Evolutionary conservation across 2,797 vertebrate genomes (phyloP).

Genomic region (Pseudochaenichthys georgianus): DNA sequence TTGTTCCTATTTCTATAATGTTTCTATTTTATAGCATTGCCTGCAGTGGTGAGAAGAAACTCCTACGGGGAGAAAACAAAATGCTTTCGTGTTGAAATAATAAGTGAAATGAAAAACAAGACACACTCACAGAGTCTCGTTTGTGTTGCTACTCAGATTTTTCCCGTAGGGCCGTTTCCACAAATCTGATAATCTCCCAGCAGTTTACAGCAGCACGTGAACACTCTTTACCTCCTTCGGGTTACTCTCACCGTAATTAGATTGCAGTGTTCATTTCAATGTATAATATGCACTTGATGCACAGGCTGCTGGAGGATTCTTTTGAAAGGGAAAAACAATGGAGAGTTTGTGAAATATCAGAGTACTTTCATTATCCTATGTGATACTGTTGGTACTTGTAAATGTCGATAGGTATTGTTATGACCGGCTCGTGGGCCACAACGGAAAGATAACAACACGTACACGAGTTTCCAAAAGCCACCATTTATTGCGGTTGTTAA

Average conservation of each 20-base stretch:
- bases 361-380: too few species aligned
- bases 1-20: neutral
- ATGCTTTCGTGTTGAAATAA: neutral
- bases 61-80: neutral
- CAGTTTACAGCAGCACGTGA: conserved; percentile 19
- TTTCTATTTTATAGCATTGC: neutral
- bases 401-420: too few species aligned
- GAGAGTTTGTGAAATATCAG: too few species aligned
- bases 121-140: neutral
- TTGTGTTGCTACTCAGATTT: neutral
- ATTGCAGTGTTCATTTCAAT: conserved; percentile 7
- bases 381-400: too few species aligned
- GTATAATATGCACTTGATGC: neutral
- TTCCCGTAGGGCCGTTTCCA: neutral
- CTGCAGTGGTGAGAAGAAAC: neutral
- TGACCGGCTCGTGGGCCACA: too few species aligned
- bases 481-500: too few species aligned
- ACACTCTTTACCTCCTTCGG: conserved; percentile 14
- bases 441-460: too few species aligned
- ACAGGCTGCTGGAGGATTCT: neutral
- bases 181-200: conserved; percentile 54
- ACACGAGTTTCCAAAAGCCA: too few species aligned
- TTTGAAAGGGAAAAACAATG: neutral
- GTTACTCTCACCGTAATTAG: conserved; percentile 18
- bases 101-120: neutral